Conservation (phyloP, 2,888 invertebrate genomes). For the Marronus borbonicus region DNA sequence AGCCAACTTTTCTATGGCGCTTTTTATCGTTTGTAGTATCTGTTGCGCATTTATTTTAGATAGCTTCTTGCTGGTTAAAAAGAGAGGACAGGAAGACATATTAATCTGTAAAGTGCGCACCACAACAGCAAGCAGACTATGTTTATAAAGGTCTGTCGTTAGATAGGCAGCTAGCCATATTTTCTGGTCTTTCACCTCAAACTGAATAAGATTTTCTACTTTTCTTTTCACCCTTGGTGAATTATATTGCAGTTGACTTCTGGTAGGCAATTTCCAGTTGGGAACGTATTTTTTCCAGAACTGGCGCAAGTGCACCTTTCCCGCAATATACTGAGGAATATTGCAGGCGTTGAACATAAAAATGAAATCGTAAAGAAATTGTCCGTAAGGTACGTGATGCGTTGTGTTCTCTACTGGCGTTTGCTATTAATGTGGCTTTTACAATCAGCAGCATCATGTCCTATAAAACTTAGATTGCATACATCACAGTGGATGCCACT, state of each 20-base stretch:
- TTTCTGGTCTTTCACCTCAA: not conserved
- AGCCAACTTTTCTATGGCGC: not conserved
- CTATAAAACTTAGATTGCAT: not conserved
- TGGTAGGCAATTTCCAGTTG: not conserved
- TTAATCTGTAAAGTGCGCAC: constrained; percentile 12
- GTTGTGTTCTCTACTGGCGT: not conserved
- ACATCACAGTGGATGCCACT: not conserved
- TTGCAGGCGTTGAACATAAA: not conserved
- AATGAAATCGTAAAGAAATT: constrained; percentile 1
- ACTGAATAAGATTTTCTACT: not conserved
- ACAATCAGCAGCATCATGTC: not conserved
- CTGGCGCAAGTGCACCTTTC: not conserved
- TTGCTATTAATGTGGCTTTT: not conserved
- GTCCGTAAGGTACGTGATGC: not conserved
- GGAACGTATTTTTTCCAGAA: constrained; percentile 1
- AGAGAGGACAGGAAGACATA: not conserved
- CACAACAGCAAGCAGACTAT: not conserved
- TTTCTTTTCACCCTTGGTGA: not conserved
- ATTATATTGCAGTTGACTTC: not conserved
- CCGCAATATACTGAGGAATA: not conserved
- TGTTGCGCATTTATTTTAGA: not conserved
- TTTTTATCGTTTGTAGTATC: not conserved
- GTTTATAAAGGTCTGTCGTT: not conserved
- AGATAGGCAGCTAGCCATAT: not conserved
- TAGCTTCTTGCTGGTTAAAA: constrained; percentile 1